Evolutionary conservation across 2,797 vertebrate genomes (phyloP).

Genomic region (Gorsachius magnificus): DNA sequence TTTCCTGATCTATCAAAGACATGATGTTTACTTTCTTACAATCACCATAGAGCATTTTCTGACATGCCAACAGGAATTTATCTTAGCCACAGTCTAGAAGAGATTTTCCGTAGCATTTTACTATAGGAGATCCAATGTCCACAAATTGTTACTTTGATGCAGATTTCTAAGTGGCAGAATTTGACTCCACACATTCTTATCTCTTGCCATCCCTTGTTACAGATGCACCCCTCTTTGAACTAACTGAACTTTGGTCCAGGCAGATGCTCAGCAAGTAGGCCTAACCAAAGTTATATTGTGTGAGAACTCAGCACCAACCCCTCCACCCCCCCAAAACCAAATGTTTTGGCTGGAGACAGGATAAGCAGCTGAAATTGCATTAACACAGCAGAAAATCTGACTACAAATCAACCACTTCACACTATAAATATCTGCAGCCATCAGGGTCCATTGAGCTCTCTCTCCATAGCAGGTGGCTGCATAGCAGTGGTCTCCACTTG

Average conservation of each 20-base stretch:
- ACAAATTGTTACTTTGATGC: not conserved
- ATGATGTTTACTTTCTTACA: not conserved
- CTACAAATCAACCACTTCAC: not conserved
- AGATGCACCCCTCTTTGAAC: not conserved
- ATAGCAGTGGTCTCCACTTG: accelerated
- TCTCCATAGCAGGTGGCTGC: not conserved
- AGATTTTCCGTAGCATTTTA: not conserved
- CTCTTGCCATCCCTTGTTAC: not conserved
- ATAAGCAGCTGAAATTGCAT: not conserved
- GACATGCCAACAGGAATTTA: not conserved
- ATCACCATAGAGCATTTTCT: not conserved
- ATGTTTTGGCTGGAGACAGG: not conserved
- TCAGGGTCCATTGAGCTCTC: not conserved
- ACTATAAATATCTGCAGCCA: not conserved
- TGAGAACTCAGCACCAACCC: not conserved
- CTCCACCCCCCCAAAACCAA: no score
- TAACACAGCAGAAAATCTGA: not conserved
- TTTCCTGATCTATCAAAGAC: not conserved
- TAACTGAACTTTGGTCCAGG: not conserved
- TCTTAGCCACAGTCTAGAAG: not conserved
- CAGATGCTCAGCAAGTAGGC: not conserved
- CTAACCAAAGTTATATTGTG: not conserved
- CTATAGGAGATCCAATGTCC: not conserved
- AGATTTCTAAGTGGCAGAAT: not conserved
- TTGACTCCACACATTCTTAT: not conserved